phyloP scores from a whole-genome alignment of 2,113 vertebrate species.

The Myotis davidii region DNA sequence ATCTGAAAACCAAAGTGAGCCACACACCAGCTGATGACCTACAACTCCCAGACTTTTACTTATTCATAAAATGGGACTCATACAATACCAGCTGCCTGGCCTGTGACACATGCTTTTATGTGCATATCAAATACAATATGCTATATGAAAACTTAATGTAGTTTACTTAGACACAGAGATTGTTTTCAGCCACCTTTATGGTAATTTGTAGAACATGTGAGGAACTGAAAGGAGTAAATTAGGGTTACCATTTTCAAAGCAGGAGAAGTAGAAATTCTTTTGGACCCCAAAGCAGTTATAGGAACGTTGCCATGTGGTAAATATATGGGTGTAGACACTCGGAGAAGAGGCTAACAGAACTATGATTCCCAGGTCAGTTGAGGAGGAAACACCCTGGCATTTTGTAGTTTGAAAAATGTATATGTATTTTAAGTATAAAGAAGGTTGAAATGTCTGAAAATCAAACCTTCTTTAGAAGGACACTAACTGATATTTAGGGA shows the following conservation, averaged over 20 bases:
- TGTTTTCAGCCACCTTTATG: neutral
- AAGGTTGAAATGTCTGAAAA: neutral
- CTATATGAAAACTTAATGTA: neutral
- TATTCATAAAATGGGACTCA: neutral
- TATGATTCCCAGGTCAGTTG: neutral
- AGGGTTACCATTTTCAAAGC: conserved; percentile 22
- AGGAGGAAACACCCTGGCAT: neutral
- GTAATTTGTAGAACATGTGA: neutral
- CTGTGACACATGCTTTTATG: neutral
- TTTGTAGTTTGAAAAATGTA: neutral
- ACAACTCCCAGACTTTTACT: neutral
- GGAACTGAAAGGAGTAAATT: neutral
- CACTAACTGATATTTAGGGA: neutral
- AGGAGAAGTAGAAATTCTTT: conserved; percentile 22
- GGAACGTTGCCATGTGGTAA: neutral
- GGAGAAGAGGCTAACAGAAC: neutral
- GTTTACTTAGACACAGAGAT: neutral
- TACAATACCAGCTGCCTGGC: accelerated
- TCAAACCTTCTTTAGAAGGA: conserved; percentile 1
- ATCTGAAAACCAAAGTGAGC: neutral
- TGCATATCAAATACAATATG: neutral
- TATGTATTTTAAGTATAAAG: neutral
- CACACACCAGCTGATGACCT: neutral
- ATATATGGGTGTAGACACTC: neutral
- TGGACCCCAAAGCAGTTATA: neutral